These are phyloP conservation scores for Agapornis roseicollis DNA, from an alignment of 2,113 vertebrate genomes.

Conservation along the genomic window DNA sequence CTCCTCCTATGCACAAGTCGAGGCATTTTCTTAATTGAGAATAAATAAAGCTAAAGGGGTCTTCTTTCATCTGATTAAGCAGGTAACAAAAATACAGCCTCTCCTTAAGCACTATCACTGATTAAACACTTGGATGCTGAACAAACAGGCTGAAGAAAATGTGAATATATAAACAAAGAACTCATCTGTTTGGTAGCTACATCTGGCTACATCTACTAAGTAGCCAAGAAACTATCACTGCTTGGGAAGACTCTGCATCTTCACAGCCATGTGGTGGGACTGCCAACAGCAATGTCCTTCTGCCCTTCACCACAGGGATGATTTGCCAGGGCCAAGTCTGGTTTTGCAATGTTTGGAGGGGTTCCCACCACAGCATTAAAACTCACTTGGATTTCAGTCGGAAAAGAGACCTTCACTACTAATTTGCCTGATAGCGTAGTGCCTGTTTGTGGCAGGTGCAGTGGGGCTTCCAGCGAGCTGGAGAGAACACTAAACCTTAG, in stretches of 20 bases:
- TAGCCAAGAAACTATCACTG: not conserved
- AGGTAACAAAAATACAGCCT: not conserved
- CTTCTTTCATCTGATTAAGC: not conserved
- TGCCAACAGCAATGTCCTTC: not conserved
- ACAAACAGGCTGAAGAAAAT: slow-evolving; percentile 22
- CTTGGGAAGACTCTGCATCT: not conserved
- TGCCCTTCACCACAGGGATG: not conserved
- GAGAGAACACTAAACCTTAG: not conserved
- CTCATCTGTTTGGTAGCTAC: not conserved
- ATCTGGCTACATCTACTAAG: not conserved
- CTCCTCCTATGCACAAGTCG: not conserved
- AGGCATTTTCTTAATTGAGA: slow-evolving; percentile 14
- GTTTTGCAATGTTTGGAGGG: not conserved
- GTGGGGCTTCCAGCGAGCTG: not conserved
- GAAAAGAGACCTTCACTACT: not conserved
- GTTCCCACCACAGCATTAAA: not conserved
- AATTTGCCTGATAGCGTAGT: not conserved
- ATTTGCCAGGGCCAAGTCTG: not conserved
- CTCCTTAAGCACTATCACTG: not conserved
- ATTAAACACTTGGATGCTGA: not conserved
- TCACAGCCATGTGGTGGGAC: not conserved
- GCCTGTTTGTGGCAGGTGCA: not conserved
- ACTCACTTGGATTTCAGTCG: not conserved
- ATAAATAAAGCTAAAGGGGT: not conserved
- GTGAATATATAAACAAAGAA: not conserved